These are phyloP conservation scores for Helleia helle DNA, from an alignment of 2,888 invertebrate genomes.

Conservation along the genomic window DNA sequence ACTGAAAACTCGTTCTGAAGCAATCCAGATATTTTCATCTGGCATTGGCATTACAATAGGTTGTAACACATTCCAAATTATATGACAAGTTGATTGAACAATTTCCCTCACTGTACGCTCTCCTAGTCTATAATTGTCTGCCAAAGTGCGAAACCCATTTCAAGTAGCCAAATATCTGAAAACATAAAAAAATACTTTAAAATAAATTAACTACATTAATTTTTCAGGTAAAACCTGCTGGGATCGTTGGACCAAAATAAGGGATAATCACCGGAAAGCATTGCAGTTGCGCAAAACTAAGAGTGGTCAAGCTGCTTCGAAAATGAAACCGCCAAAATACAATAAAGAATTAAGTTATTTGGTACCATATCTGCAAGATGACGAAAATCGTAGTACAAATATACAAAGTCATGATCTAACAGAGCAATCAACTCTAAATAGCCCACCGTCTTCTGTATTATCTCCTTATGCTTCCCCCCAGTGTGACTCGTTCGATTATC, in stretches of 20 bases:
- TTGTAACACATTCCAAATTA: background rate
- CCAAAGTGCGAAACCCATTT: too few relatives aligned
- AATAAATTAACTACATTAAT: background rate
- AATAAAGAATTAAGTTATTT: background rate
- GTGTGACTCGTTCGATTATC: too few relatives aligned
- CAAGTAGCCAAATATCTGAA: too few relatives aligned
- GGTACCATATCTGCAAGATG: background rate
- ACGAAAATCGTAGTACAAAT: background rate
- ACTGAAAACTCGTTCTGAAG: slow-evolving; percentile 1
- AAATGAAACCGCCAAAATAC: background rate
- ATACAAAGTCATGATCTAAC: too few relatives aligned
- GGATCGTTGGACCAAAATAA: background rate
- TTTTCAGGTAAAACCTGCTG: background rate
- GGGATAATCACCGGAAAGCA: background rate
- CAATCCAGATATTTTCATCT: background rate
- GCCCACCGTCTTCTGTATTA: too few relatives aligned
- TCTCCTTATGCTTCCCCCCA: too few relatives aligned
- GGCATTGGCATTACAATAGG: background rate
- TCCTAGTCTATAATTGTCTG: too few relatives aligned
- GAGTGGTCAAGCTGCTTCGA: background rate
- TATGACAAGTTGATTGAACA: too few relatives aligned
- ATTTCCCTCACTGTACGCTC: too few relatives aligned
- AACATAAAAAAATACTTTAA: too few relatives aligned
- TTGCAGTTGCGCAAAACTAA: background rate
- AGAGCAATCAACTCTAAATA: too few relatives aligned